phyloP scores from a whole-genome alignment of 1,140 invertebrate species.

The Zaprionus kolodkinae region DNA sequence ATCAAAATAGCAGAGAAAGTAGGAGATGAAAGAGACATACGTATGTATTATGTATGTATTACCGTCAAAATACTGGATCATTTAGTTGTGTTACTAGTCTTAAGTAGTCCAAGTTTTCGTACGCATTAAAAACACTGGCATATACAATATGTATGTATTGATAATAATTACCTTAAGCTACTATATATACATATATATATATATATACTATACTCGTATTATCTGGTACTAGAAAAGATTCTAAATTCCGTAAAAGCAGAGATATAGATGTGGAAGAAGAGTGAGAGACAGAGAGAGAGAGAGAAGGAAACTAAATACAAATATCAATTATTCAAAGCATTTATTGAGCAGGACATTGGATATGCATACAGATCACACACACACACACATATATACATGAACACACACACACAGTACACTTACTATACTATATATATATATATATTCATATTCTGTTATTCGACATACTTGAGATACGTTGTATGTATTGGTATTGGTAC shows the following conservation, averaged over 20 bases:
- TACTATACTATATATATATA: conserved; percentile 15
- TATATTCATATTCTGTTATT: conserved; percentile 17
- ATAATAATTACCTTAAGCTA: conserved; percentile 77
- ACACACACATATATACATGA: conserved; percentile 7
- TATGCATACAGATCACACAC: conserved; percentile 17
- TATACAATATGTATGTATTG: conserved; percentile 80
- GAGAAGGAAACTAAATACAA: conserved; percentile 31
- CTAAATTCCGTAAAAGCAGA: conserved; percentile 21
- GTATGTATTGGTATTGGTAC: conserved; percentile 70
- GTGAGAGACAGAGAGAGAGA: neutral
- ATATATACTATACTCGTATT: conserved; percentile 30
- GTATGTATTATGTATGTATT: conserved; percentile 37
- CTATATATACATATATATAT: neutral
- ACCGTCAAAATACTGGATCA: conserved; percentile 57
- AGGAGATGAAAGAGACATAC: neutral
- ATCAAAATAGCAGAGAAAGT: neutral
- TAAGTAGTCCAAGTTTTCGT: conserved; percentile 78
- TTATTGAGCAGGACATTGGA: conserved; percentile 68
- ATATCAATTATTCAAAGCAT: conserved; percentile 82
- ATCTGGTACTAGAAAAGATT: conserved; percentile 41
- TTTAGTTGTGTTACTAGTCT: conserved; percentile 82
- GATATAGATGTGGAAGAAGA: neutral
- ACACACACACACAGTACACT: conserved; percentile 6
- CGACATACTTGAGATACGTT: conserved; percentile 28
- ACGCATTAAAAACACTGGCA: conserved; percentile 60